phyloP scores from a whole-genome alignment of 1,140 invertebrate species.

The Drosophila tani region DNA sequence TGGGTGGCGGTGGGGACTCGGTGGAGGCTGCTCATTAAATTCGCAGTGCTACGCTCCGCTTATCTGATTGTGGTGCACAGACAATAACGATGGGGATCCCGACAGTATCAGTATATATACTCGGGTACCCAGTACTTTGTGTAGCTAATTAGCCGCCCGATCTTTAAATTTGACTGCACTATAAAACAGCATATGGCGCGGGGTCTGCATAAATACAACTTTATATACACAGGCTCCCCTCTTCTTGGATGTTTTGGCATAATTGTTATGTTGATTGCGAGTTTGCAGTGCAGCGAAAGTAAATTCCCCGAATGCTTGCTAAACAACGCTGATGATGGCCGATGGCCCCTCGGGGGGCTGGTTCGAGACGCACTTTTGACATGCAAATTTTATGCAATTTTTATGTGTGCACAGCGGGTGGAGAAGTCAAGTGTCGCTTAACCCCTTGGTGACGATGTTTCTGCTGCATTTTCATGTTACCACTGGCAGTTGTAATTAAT shows the following conservation, averaged over 20 bases:
- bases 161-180: constrained; percentile 68
- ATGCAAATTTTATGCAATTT: constrained; percentile 82
- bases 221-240: not conserved
- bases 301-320: constrained; percentile 55
- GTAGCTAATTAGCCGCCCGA: constrained; percentile 68
- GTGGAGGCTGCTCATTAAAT: constrained; percentile 69
- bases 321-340: constrained; percentile 52
- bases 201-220: not conserved
- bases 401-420: not conserved
- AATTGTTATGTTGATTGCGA: constrained; percentile 82
- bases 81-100: constrained; percentile 62
- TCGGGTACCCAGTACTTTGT: not conserved
- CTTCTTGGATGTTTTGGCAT: constrained; percentile 28
- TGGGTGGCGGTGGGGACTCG: constrained; percentile 3
- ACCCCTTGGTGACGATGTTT: constrained; percentile 41
- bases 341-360: not conserved
- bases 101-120: not conserved
- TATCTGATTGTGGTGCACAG: constrained; percentile 62
- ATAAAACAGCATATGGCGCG: constrained; percentile 44
- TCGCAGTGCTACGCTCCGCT: constrained; percentile 65
- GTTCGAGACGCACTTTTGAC: constrained; percentile 76
- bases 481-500: constrained; percentile 72
- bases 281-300: constrained; percentile 62
- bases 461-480: constrained; percentile 45
- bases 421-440: constrained; percentile 25